Percentiles rank a stretch among this genome's conserved stretches.
These are phyloP conservation scores for Criorhina ranunculi DNA, from an alignment of 2,888 invertebrate genomes.

Conservation along the genomic window DNA sequence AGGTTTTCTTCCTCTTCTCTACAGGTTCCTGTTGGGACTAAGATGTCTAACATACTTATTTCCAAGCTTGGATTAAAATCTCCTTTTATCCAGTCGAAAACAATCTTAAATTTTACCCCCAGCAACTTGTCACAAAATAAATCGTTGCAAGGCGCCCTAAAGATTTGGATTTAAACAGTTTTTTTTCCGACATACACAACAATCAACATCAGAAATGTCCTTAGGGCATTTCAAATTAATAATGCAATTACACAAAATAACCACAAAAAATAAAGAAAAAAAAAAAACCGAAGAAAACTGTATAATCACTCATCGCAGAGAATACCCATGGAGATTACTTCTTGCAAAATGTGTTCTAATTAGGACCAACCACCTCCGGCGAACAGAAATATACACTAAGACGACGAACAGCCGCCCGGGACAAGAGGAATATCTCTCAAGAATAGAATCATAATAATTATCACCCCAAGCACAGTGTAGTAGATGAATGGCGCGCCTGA, in stretches of 20 bases:
- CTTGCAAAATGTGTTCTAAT: conserved; percentile 68
- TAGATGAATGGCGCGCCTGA: conserved; percentile 42
- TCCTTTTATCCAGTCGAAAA: too few relatives aligned
- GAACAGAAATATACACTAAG: conserved; percentile 45
- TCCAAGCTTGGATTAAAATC: too few relatives aligned
- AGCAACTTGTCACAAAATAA: conserved; percentile 59
- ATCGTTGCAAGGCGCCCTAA: conserved; percentile 6
- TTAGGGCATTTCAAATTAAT: conserved; percentile 73
- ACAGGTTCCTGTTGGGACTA: too few relatives aligned
- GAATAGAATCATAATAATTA: conserved; percentile 69
- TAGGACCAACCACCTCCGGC: conserved; percentile 61
- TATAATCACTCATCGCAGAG: conserved; percentile 47
- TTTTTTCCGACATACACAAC: conserved; percentile 15
- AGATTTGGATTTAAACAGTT: conserved; percentile 10
- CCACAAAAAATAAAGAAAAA: conserved; percentile 33
- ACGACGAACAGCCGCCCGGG: conserved; percentile 16
- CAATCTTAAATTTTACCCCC: conserved; percentile 29
- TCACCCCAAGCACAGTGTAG: conserved; percentile 62
- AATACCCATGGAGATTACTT: conserved; percentile 56
- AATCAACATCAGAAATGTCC: conserved; percentile 49
- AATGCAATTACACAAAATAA: conserved; percentile 73
- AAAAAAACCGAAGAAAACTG: neutral
- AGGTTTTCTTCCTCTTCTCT: too few relatives aligned
- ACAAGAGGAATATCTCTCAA: conserved; percentile 36
- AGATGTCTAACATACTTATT: too few relatives aligned